Conservation (phyloP, 2,113 vertebrate genomes). For the Caretta caretta region DNA sequence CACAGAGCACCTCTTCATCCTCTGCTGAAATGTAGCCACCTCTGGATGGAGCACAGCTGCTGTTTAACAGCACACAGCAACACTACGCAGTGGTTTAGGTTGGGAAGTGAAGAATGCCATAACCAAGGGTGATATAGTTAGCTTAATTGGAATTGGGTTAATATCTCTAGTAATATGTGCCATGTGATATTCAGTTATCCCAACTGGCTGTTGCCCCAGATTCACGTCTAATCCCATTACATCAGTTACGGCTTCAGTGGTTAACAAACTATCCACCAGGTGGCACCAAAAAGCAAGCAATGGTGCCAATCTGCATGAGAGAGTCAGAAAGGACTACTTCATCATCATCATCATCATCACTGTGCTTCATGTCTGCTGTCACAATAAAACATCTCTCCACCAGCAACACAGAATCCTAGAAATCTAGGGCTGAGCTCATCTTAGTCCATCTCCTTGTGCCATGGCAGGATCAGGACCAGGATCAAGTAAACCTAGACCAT, state of each 20-base stretch:
- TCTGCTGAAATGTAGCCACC: neutral
- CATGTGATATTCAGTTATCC: neutral
- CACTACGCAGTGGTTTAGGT: neutral
- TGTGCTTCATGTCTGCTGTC: neutral
- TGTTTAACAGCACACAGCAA: neutral
- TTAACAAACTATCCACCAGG: neutral
- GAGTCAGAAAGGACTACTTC: neutral
- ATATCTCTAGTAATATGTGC: neutral
- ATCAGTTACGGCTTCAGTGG: neutral
- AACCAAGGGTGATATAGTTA: neutral
- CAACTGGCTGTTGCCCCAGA: neutral
- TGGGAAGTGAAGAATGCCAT: neutral
- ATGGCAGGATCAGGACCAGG: neutral
- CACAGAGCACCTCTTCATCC: neutral
- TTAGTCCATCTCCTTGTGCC: accelerated
- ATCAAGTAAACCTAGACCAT: neutral
- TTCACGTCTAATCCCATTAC: neutral
- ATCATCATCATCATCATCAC: too few relatives aligned
- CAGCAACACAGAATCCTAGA: neutral
- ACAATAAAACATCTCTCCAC: neutral
- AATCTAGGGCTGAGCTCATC: neutral
- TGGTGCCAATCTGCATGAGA: neutral
- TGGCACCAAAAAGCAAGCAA: neutral
- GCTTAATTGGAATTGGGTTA: neutral
- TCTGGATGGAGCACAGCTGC: neutral